phyloP scores from a whole-genome alignment of 2,113 vertebrate genomes.

The Cottus gobio region DNA sequence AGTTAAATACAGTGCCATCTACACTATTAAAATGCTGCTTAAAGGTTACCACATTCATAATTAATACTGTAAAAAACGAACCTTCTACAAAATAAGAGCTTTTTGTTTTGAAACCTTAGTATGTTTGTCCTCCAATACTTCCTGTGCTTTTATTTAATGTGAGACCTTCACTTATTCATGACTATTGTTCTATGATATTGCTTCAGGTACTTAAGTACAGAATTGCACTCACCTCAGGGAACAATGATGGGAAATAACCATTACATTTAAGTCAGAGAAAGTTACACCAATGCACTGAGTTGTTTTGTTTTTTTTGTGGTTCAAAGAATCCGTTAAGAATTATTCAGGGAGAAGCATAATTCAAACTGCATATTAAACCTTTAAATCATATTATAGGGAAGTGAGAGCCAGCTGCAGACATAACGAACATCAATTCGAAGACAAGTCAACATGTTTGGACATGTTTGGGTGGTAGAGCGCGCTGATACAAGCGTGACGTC shows the following conservation, averaged over 20 bases:
- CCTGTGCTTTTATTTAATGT: neutral
- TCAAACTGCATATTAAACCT: neutral
- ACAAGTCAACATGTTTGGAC: no score
- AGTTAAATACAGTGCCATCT: neutral
- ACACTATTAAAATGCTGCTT: neutral
- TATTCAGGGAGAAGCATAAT: no score
- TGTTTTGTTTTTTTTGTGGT: neutral
- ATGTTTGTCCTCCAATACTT: neutral
- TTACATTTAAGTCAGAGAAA: neutral
- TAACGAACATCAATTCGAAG: neutral
- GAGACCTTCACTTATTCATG: no score
- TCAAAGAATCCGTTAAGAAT: neutral
- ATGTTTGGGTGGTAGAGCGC: no score
- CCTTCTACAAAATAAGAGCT: no score
- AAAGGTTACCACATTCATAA: neutral
- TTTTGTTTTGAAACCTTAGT: no score
- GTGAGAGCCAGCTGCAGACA: neutral
- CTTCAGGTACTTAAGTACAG: no score
- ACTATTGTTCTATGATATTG: no score
- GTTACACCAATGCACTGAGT: neutral
- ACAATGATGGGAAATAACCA: neutral
- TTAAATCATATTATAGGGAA: neutral
- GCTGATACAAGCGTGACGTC: no score
- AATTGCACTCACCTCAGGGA: neutral
- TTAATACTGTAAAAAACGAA: neutral